Evolutionary conservation across 2,888 invertebrate species (phyloP).

Genomic region (Cataglyphis cursor): DNA sequence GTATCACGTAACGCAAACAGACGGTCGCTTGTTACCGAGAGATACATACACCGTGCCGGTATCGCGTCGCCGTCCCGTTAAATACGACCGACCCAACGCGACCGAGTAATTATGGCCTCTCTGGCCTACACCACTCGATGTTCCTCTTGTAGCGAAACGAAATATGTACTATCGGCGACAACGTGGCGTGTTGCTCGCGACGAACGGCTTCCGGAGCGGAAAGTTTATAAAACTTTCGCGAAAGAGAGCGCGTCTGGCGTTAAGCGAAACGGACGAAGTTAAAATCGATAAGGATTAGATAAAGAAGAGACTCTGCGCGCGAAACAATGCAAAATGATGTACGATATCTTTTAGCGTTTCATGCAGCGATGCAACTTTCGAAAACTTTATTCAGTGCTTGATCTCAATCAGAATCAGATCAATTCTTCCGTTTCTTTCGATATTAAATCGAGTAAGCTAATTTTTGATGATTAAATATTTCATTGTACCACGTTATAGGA

Average conservation of each 20-base stretch:
- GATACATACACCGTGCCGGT: slow-evolving; percentile 14
- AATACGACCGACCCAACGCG: slow-evolving; percentile 46
- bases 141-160: slow-evolving; percentile 22
- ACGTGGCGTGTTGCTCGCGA: background rate
- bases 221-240: slow-evolving; percentile 31
- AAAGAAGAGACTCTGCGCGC: slow-evolving; percentile 24
- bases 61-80: slow-evolving; percentile 36
- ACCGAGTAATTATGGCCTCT: slow-evolving; percentile 50
- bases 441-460: slow-evolving; percentile 27
- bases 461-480: slow-evolving; percentile 6
- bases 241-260: slow-evolving; percentile 14
- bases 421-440: background rate
- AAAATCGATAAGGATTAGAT: slow-evolving; percentile 48
- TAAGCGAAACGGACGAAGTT: slow-evolving; percentile 10
- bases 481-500: background rate
- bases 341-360: background rate
- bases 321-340: slow-evolving; percentile 33
- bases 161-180: slow-evolving; percentile 27
- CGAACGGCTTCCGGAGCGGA: background rate
- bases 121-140: background rate
- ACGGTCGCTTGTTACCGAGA: slow-evolving; percentile 62
- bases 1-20: slow-evolving; percentile 64
- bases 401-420: background rate
- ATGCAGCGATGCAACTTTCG: background rate
- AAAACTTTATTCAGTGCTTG: slow-evolving; percentile 1